phyloP scores from a whole-genome alignment of 1,140 invertebrate species.

The Monochamus saltuarius region DNA sequence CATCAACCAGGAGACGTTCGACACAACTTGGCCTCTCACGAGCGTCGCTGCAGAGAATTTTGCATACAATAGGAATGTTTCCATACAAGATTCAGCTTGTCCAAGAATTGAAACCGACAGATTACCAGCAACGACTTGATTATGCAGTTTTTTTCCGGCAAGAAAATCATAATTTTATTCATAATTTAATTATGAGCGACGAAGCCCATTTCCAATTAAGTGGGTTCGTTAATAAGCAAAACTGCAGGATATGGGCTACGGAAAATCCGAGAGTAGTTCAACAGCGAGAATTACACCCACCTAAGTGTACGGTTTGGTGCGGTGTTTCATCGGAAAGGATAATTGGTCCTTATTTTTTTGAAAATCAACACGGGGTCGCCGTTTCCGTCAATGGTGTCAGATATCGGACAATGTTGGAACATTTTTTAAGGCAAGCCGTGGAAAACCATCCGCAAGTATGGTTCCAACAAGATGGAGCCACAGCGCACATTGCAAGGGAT shows the following conservation, averaged over 20 bases:
- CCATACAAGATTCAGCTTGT: slow-evolving; percentile 7
- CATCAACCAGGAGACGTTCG: slow-evolving; percentile 10
- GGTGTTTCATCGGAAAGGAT: slow-evolving; percentile 22
- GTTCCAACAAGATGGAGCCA: slow-evolving; percentile 37
- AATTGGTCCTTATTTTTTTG: slow-evolving; percentile 23
- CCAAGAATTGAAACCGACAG: slow-evolving; percentile 7
- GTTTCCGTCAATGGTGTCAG: slow-evolving; percentile 10
- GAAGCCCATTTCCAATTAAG: slow-evolving; percentile 8
- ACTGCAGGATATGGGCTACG: slow-evolving; percentile 18
- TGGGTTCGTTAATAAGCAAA: background rate
- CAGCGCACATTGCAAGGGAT: slow-evolving; percentile 29
- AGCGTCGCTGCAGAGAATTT: slow-evolving; percentile 8
- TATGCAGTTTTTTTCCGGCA: background rate
- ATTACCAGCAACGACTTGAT: slow-evolving; percentile 9
- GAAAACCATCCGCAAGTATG: slow-evolving; percentile 23
- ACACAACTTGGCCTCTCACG: slow-evolving; percentile 8
- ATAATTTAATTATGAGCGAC: slow-evolving; percentile 2
- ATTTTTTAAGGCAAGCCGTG: slow-evolving; percentile 23
- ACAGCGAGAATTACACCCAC: slow-evolving; percentile 22
- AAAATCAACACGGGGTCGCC: slow-evolving; percentile 12
- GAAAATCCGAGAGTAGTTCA: slow-evolving; percentile 25
- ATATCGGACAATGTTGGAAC: slow-evolving; percentile 26
- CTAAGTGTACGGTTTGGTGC: slow-evolving; percentile 23
- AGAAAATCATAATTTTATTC: slow-evolving; percentile 1
- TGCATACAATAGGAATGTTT: background rate